Conservation (phyloP, 2,797 vertebrate species). For the Zenarchopterus dispar region DNA sequence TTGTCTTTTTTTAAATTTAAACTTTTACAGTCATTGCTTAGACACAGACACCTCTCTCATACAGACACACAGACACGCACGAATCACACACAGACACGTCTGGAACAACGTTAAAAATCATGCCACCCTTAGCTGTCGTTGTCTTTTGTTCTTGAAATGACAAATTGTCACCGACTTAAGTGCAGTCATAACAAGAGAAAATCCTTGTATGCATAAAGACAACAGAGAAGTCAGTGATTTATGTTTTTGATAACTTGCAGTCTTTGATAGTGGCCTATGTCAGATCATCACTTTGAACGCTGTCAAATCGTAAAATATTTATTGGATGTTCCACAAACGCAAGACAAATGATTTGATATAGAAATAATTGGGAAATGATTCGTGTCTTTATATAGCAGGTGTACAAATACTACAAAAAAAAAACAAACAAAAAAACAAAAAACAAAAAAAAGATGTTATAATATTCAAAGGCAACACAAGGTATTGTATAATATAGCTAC, state of each 20-base stretch:
- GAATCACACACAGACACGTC: slow-evolving; percentile 5
- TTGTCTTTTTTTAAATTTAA: background rate
- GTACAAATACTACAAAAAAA: slow-evolving; percentile 6
- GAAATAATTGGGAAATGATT: slow-evolving; percentile 29
- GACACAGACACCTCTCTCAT: background rate
- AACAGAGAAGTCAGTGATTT: slow-evolving; percentile 48
- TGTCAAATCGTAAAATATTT: slow-evolving; percentile 61
- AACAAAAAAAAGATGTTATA: slow-evolving; percentile 24
- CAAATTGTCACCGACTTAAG: slow-evolving; percentile 36
- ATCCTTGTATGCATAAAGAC: slow-evolving; percentile 26
- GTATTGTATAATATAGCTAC: too few species aligned
- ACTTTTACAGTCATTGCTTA: background rate
- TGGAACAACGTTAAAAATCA: slow-evolving; percentile 42
- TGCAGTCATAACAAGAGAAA: slow-evolving; percentile 37
- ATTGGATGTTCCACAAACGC: slow-evolving; percentile 45
- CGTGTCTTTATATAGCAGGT: slow-evolving; percentile 5
- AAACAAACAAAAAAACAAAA: slow-evolving; percentile 5
- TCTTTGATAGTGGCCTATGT: slow-evolving; percentile 41
- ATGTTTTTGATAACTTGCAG: slow-evolving; percentile 49
- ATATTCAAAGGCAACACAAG: slow-evolving; percentile 47
- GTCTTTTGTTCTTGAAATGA: slow-evolving; percentile 50
- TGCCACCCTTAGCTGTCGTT: slow-evolving; percentile 37
- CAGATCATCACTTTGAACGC: slow-evolving; percentile 30
- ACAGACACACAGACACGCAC: background rate
- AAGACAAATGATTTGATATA: slow-evolving; percentile 29